Evolutionary conservation across 2,888 invertebrate species (phyloP).

Genomic region (Tromatobia lineatoria): DNA sequence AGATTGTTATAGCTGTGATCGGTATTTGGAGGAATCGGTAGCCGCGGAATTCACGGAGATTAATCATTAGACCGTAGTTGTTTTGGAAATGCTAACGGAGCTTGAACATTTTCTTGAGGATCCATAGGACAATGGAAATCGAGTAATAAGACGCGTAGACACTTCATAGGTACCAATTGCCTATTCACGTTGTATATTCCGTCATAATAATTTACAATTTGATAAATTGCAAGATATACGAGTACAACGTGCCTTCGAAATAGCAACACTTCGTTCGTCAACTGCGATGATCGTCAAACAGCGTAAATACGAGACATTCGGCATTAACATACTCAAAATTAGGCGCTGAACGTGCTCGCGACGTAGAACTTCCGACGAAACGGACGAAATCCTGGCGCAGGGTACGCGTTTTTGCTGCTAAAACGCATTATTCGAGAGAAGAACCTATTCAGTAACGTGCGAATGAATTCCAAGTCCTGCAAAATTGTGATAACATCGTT

Average conservation of each 20-base stretch:
- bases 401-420: background rate
- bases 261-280: slow-evolving; percentile 1
- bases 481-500: slow-evolving; percentile 33
- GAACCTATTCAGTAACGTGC: background rate
- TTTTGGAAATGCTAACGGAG: background rate
- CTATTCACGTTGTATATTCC: background rate
- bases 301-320: background rate
- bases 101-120: background rate
- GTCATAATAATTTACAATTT: background rate
- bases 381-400: background rate
- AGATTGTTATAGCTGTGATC: background rate
- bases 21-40: slow-evolving; percentile 23
- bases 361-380: background rate
- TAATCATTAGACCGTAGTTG: slow-evolving; percentile 7
- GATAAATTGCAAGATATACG: slow-evolving; percentile 14
- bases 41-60: slow-evolving; percentile 12
- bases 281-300: slow-evolving; percentile 2
- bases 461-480: background rate
- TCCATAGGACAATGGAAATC: background rate
- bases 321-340: background rate
- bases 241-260: slow-evolving; percentile 44
- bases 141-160: background rate
- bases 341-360: too few species aligned
- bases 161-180: background rate
- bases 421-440: slow-evolving; percentile 15